A percentile compares a stretch with the other conserved stretches of the same genome.
These are phyloP conservation scores for Pseudolycoriella hygida DNA, from an alignment of 2,888 invertebrate genomes.

Conservation along the genomic window DNA sequence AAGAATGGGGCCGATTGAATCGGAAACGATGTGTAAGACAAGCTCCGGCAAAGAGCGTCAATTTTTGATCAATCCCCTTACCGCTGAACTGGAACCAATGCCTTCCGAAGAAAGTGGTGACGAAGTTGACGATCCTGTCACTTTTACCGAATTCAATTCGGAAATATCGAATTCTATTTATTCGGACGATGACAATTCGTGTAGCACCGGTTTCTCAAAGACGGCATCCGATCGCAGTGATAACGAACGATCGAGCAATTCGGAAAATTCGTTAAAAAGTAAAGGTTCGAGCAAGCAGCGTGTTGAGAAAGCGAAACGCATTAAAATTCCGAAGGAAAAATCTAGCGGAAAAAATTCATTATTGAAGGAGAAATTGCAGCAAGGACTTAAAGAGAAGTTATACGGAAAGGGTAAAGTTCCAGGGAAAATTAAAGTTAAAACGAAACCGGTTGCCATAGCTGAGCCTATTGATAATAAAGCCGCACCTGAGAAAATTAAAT, in stretches of 20 bases:
- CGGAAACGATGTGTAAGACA: slow-evolving; percentile 13
- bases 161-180: slow-evolving; percentile 34
- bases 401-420: slow-evolving; percentile 12
- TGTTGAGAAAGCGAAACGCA: slow-evolving; percentile 6
- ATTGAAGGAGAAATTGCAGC: slow-evolving; percentile 23
- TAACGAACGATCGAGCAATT: slow-evolving; percentile 25
- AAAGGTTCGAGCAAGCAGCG: slow-evolving; percentile 1
- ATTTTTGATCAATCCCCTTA: slow-evolving; percentile 78
- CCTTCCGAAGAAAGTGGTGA: slow-evolving; percentile 47
- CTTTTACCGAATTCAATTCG: slow-evolving; percentile 24
- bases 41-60: slow-evolving; percentile 52
- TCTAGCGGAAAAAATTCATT: slow-evolving; percentile 12
- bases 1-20: background rate
- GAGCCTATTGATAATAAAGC: slow-evolving; percentile 2
- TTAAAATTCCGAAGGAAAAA: slow-evolving; percentile 4
- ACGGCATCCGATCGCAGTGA: slow-evolving; percentile 35
- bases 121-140: slow-evolving; percentile 32
- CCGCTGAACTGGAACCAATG: slow-evolving; percentile 70
- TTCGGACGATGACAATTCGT: slow-evolving; percentile 40
- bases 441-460: background rate
- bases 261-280: slow-evolving; percentile 33
- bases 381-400: slow-evolving; percentile 22
- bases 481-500: slow-evolving; percentile 57
- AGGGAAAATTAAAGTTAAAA: slow-evolving; percentile 13
- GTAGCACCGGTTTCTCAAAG: slow-evolving; percentile 34